Evolutionary conservation across 2,113 vertebrate species (phyloP).

Genomic region (Eulacestoma nigropectus): DNA sequence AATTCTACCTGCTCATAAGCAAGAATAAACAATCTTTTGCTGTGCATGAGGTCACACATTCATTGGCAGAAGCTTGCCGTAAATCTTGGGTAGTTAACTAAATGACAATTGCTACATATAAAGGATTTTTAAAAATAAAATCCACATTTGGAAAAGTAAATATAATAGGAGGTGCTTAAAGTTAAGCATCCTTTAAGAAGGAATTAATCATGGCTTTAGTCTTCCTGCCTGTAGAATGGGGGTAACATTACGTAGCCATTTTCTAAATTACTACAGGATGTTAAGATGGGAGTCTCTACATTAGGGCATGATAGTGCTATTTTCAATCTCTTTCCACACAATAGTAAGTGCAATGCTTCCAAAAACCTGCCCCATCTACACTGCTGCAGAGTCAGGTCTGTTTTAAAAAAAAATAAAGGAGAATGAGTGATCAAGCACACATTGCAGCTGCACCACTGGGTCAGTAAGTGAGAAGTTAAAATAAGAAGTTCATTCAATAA

Average conservation of each 20-base stretch:
- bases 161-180: neutral
- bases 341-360: neutral
- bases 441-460: constrained; percentile 31
- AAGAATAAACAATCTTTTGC: neutral
- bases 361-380: neutral
- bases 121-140: neutral
- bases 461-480: constrained; percentile 63
- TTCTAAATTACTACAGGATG: constrained; percentile 32
- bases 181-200: neutral
- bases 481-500: constrained; percentile 60
- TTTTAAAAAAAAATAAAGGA: neutral
- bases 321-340: neutral
- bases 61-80: neutral
- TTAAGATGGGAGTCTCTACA: neutral
- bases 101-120: neutral
- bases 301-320: neutral
- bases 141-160: neutral
- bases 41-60: neutral
- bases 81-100: neutral
- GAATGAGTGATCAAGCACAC: constrained; percentile 33
- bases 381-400: neutral
- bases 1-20: neutral
- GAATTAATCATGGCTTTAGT: neutral
- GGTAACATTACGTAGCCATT: neutral
- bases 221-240: neutral